Conservation (phyloP, 2,888 invertebrate genomes). For the Ommatoiulus sabulosus region DNA sequence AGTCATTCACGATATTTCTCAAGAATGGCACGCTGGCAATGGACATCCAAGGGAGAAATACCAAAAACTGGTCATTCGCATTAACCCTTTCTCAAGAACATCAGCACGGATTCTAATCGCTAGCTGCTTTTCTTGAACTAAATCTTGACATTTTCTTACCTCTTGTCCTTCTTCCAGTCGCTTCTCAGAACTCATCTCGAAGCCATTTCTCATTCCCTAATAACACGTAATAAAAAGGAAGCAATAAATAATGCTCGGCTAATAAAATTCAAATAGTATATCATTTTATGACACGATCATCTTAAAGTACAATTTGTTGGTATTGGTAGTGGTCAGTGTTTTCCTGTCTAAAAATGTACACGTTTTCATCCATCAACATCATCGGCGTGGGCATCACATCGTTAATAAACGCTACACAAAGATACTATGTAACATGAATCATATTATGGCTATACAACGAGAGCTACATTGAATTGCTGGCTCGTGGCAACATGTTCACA, state of each 20-base stretch:
- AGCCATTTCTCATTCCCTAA: background rate
- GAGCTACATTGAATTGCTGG: background rate
- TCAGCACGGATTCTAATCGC: background rate
- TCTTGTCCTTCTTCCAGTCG: background rate
- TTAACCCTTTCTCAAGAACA: background rate
- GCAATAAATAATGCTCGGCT: background rate
- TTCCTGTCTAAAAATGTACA: slow-evolving; percentile 15
- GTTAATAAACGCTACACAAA: background rate
- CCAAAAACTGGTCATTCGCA: background rate
- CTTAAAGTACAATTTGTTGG: background rate
- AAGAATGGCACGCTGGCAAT: background rate
- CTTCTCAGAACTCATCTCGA: background rate
- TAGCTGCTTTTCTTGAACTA: background rate
- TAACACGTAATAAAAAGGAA: background rate
- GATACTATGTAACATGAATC: background rate
- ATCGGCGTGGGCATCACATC: background rate
- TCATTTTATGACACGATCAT: slow-evolving; percentile 40
- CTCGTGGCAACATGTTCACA: background rate
- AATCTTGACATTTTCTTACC: too few relatives aligned
- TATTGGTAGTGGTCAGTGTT: slow-evolving; percentile 39
- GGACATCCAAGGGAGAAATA: background rate
- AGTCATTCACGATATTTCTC: background rate
- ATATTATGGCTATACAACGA: slow-evolving; percentile 32
- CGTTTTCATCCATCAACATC: slow-evolving; percentile 30
- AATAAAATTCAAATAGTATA: slow-evolving; percentile 39